phyloP scores from a whole-genome alignment of 2,888 invertebrate genomes.

The Dasysyrphus albostriatus region DNA sequence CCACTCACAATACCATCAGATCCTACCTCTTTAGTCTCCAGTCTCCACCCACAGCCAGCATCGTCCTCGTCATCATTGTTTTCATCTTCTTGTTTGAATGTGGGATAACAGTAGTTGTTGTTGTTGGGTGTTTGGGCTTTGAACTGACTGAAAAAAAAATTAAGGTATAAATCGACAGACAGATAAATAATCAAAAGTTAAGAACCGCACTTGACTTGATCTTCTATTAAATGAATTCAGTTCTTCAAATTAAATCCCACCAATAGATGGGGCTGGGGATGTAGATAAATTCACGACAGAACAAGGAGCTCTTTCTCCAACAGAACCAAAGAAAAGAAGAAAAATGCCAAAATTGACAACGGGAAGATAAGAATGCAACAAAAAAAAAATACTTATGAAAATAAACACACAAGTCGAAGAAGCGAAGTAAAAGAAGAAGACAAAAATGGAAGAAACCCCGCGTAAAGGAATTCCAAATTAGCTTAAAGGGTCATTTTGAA shows the following conservation, averaged over 20 bases:
- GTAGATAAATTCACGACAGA: conserved; percentile 28
- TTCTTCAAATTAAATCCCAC: conserved; percentile 65
- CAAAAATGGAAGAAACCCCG: conserved; percentile 23
- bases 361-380: conserved; percentile 18
- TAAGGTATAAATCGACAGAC: conserved; percentile 64
- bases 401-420: conserved; percentile 13
- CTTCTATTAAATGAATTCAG: conserved; percentile 68
- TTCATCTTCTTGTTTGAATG: conserved; percentile 20
- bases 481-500: conserved; percentile 67
- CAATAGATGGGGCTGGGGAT: neutral
- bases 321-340: conserved; percentile 5
- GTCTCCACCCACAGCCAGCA: neutral
- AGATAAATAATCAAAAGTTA: conserved; percentile 73
- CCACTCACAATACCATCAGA: neutral
- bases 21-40: neutral
- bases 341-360: conserved; percentile 33
- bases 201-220: conserved; percentile 71
- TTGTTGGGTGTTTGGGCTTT: neutral
- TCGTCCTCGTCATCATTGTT: conserved; percentile 9
- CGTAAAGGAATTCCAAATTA: conserved; percentile 72
- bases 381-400: conserved; percentile 17
- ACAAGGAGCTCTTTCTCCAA: neutral
- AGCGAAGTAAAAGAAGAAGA: neutral
- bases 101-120: conserved; percentile 10
- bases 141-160: conserved; percentile 17